A percentile compares a stretch with the other conserved stretches of the same genome.
phyloP scores from a whole-genome alignment of 2,797 vertebrate genomes.

The Manis pentadactyla region DNA sequence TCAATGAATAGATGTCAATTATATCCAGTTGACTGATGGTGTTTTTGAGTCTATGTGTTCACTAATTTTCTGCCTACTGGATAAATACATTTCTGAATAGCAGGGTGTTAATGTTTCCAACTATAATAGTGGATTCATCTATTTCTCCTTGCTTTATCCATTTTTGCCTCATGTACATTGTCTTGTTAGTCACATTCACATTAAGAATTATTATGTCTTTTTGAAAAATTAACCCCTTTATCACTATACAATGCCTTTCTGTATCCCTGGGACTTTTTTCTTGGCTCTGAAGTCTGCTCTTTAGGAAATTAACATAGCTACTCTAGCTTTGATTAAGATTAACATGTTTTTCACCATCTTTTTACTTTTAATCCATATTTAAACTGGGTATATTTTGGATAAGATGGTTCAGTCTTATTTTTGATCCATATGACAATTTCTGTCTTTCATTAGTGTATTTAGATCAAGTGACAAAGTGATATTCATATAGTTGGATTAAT shows the following conservation, averaged over 20 bases:
- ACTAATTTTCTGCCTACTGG: not conserved
- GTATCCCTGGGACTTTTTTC: not conserved
- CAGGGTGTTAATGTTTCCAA: not conserved
- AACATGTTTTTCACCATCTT: not conserved
- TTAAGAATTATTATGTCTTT: not conserved
- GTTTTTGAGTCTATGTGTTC: not conserved
- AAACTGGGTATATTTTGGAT: not conserved
- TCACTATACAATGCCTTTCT: not conserved
- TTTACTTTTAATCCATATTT: not conserved
- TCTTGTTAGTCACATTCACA: not conserved
- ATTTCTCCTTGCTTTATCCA: not conserved
- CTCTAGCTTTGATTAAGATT: not conserved
- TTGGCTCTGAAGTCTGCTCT: not conserved
- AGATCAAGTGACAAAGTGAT: not conserved
- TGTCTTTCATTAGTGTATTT: not conserved
- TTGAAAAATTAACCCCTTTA: not conserved
- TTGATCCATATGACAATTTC: not conserved
- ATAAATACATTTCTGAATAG: not conserved
- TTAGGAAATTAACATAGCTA: not conserved
- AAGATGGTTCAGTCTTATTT: not conserved
- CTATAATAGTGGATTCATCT: not conserved
- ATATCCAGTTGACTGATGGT: not conserved
- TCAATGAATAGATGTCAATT: not conserved
- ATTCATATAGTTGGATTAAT: not conserved
- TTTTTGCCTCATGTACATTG: not conserved